A percentile compares a stretch with the other conserved stretches of the same genome.
Evolutionary conservation across 2,888 invertebrate species (phyloP).

Genomic region (Drosophila peninsularis): DNA sequence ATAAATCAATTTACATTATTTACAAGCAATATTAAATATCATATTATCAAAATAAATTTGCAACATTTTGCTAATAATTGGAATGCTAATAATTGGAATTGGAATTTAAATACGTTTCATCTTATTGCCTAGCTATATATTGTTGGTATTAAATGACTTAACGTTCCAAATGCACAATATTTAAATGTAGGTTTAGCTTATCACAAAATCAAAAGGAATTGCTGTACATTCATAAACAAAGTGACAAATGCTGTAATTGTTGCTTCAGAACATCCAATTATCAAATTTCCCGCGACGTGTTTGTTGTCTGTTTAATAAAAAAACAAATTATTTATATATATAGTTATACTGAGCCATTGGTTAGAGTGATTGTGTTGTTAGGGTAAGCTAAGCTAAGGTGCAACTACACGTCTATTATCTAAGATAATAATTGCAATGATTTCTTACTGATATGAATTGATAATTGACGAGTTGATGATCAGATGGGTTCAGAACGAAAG

Average conservation of each 20-base stretch:
- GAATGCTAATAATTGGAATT: conserved; percentile 54
- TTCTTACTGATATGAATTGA: conserved; percentile 50
- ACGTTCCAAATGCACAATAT: conserved; percentile 56
- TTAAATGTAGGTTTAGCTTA: conserved; percentile 54
- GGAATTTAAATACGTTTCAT: conserved; percentile 30
- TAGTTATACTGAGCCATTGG: conserved; percentile 41
- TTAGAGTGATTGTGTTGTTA: conserved; percentile 29
- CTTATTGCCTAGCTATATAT: conserved; percentile 41
- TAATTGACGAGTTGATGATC: conserved; percentile 45
- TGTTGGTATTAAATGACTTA: conserved; percentile 35
- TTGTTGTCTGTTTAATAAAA: conserved; percentile 68
- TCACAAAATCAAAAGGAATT: conserved; percentile 64
- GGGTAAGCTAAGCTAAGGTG: conserved; percentile 29
- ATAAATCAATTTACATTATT: conserved; percentile 68
- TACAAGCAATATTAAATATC: conserved; percentile 64
- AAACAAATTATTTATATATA: conserved; percentile 28
- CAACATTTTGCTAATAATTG: conserved; percentile 69
- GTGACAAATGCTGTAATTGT: conserved; percentile 21
- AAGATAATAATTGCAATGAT: conserved; percentile 30
- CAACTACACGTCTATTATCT: conserved; percentile 35
- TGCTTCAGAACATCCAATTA: conserved; percentile 83
- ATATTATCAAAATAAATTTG: conserved; percentile 50
- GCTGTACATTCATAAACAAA: conserved; percentile 54
- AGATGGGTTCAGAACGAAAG: conserved; percentile 25
- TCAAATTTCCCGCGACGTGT: conserved; percentile 82